Percentiles rank a stretch among this genome's conserved stretches.
Evolutionary conservation across 2,888 invertebrate genomes (phyloP).

Genomic region (Drosophila neotestacea): DNA sequence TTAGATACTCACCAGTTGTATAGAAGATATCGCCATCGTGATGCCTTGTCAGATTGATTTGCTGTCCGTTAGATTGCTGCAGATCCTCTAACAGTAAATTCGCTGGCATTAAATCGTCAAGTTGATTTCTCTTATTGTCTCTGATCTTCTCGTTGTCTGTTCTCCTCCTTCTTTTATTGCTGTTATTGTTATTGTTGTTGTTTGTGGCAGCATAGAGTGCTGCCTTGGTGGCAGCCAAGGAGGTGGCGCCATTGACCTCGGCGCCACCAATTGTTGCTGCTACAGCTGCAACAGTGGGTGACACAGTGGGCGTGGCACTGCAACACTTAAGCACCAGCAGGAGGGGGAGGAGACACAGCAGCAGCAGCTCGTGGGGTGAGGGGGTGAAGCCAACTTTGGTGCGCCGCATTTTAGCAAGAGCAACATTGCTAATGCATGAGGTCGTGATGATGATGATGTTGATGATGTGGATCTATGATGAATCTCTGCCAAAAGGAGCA

Average conservation of each 20-base stretch:
- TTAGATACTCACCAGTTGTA: conserved; percentile 82
- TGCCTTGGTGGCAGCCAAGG: conserved; percentile 64
- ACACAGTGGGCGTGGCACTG: conserved; percentile 50
- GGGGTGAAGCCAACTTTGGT: conserved; percentile 52
- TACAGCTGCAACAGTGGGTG: conserved; percentile 29
- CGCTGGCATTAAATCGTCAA: conserved; percentile 67
- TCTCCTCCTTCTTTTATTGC: conserved; percentile 7
- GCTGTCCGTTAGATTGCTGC: conserved; percentile 76
- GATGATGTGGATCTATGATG: conserved; percentile 4
- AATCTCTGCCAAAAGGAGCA: conserved; percentile 21
- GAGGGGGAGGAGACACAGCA: conserved; percentile 47
- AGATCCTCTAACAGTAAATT: conserved; percentile 82
- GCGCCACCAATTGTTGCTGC: conserved; percentile 31
- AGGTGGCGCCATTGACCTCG: conserved; percentile 67
- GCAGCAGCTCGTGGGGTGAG: conserved; percentile 43
- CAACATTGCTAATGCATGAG: conserved; percentile 70
- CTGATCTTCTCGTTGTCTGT: conserved; percentile 18
- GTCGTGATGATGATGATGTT: conserved; percentile 6
- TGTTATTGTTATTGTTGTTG: conserved; percentile 23
- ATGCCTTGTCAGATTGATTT: conserved; percentile 85
- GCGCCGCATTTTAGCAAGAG: conserved; percentile 72
- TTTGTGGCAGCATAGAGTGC: conserved; percentile 51
- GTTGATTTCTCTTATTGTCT: conserved; percentile 52
- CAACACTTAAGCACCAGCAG: conserved; percentile 41
- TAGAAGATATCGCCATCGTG: conserved; percentile 85